Evolutionary conservation across 2,888 invertebrate species (phyloP).

Genomic region (Philhelius pedissequus): DNA sequence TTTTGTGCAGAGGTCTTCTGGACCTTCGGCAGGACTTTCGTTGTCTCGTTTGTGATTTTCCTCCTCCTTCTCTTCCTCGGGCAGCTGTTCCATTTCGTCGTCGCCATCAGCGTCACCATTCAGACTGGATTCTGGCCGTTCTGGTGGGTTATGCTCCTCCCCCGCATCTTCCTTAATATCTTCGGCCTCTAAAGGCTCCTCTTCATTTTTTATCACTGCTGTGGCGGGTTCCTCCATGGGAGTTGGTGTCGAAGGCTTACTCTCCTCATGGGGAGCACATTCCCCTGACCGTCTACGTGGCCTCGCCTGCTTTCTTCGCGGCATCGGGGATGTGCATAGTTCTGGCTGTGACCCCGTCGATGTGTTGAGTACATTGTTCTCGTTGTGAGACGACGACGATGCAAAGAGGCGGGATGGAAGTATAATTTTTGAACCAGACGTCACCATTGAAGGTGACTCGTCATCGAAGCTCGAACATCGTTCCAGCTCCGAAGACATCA

Average conservation of each 20-base stretch:
- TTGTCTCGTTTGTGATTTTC: slow-evolving; percentile 70
- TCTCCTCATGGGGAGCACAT: slow-evolving; percentile 83
- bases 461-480: slow-evolving; percentile 78
- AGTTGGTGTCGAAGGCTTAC: slow-evolving; percentile 73
- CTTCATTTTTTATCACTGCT: slow-evolving; percentile 77
- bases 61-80: slow-evolving; percentile 71
- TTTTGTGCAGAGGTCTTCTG: slow-evolving; percentile 78
- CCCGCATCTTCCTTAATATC: slow-evolving; percentile 79
- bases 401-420: slow-evolving; percentile 77
- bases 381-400: slow-evolving; percentile 78
- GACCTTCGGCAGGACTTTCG: slow-evolving; percentile 75
- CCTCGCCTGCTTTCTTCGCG: slow-evolving; percentile 90
- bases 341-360: slow-evolving; percentile 74
- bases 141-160: slow-evolving; percentile 69
- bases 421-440: slow-evolving; percentile 74
- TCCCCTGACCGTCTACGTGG: slow-evolving; percentile 92
- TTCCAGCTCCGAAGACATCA: slow-evolving; percentile 75
- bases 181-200: slow-evolving; percentile 80
- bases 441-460: slow-evolving; percentile 79
- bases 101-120: slow-evolving; percentile 59
- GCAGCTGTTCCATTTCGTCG: slow-evolving; percentile 67
- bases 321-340: slow-evolving; percentile 88
- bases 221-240: slow-evolving; percentile 45
- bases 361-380: slow-evolving; percentile 73
- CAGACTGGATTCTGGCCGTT: slow-evolving; percentile 51